A percentile compares a stretch with the other conserved stretches of the same genome.
These are phyloP conservation scores for Penaeus indicus DNA, from an alignment of 1,140 invertebrate species.

Conservation along the genomic window DNA sequence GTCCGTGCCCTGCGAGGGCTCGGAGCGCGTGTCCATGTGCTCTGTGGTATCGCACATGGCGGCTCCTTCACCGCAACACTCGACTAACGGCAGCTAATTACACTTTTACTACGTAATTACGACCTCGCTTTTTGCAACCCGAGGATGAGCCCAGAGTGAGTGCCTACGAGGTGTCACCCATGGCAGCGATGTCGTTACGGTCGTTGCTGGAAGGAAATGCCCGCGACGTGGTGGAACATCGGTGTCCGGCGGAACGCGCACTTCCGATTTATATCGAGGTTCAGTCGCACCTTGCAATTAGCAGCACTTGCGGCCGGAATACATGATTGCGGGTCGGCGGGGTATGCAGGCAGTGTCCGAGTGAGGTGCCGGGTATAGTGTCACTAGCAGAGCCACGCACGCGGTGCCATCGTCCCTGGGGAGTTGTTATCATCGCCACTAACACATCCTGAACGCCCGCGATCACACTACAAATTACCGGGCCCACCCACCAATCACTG, in stretches of 20 bases:
- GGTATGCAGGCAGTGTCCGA: neutral
- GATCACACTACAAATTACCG: constrained; percentile 53
- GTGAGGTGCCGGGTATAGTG: constrained; percentile 25
- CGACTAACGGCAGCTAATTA: neutral
- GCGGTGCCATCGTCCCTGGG: constrained; percentile 55
- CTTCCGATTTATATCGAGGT: constrained; percentile 39
- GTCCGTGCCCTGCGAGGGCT: constrained; percentile 49
- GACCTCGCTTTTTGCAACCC: neutral
- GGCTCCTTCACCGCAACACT: neutral
- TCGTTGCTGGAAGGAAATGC: neutral
- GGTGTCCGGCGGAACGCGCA: constrained; percentile 35
- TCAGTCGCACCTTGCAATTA: constrained; percentile 48
- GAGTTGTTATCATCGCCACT: constrained; percentile 60
- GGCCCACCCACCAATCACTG: constrained; percentile 57
- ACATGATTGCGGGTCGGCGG: constrained; percentile 39
- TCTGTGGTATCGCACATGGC: constrained; percentile 50
- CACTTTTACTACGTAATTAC: too few relatives aligned
- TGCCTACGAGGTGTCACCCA: too few relatives aligned
- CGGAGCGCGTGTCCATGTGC: constrained; percentile 42
- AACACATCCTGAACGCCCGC: constrained; percentile 52
- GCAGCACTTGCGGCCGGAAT: constrained; percentile 45
- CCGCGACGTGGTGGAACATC: neutral
- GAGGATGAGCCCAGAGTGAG: too few relatives aligned
- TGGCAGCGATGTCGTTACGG: too few relatives aligned
- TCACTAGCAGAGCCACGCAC: constrained; percentile 38